phyloP scores from a whole-genome alignment of 2,113 vertebrate species.

The Prolemur simus region DNA sequence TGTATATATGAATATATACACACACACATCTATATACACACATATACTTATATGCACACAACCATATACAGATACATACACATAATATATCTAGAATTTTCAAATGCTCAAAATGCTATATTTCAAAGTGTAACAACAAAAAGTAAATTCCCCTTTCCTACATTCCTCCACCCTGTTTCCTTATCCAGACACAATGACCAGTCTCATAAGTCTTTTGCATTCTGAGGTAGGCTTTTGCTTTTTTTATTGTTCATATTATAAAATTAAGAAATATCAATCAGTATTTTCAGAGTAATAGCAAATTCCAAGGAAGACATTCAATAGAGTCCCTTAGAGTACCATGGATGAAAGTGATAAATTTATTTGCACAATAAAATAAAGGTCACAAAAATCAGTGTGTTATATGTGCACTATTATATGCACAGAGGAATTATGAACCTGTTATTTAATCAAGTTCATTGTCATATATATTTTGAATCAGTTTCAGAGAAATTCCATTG shows the following conservation, averaged over 20 bases:
- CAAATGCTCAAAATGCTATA: background rate
- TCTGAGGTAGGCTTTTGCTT: background rate
- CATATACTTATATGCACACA: background rate
- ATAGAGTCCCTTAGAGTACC: background rate
- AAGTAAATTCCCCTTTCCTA: background rate
- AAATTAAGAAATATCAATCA: background rate
- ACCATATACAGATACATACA: background rate
- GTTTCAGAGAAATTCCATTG: background rate
- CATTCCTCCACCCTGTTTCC: background rate
- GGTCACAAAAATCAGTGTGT: background rate
- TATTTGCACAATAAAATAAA: slow-evolving; percentile 9
- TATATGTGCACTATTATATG: background rate
- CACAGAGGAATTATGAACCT: background rate
- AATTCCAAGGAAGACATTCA: background rate
- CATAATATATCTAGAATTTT: background rate
- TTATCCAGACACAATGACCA: background rate
- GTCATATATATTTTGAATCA: background rate
- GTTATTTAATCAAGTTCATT: background rate
- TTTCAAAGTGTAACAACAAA: background rate
- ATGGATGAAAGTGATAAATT: background rate
- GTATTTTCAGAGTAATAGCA: background rate
- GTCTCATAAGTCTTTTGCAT: background rate
- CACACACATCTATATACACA: fast-evolving
- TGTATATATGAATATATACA: too few relatives aligned
- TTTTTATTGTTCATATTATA: background rate